Base-by-base conservation (phyloP, 1,140 invertebrate genomes). In the Procambarus clarkii region DNA sequence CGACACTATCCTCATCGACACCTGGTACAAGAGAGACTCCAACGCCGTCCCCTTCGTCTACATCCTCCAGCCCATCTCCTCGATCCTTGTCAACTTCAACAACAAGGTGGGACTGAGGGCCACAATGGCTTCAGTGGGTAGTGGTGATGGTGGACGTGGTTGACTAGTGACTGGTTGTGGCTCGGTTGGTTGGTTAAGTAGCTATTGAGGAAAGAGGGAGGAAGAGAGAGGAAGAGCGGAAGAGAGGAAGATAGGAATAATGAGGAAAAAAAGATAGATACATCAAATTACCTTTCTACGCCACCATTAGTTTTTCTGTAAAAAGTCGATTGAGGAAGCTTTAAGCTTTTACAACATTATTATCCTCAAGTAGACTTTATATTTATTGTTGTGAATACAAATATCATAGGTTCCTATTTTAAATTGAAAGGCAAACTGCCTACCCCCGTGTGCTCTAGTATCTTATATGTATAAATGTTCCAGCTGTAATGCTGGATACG, bases 81-180 rank as follows among this genome's bases (percentile, higher is more conserved):
- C 98, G 1, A 99, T 99, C 94, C 95, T 99, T 9, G 97, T 98
- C 91, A 99, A 99, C 94, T 99, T 99, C 94, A 99, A 99, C 94
- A 99, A 99, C 93, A 99, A 99, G 96, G 98, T 98, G 21, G 69
- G 69, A 34, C 2, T 69, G 64, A n/a, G 15, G 18, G 64, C 13
- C 34, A 34, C 34, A 34, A 34, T 34, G 34, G 18, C 11, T 21
- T 0, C 13, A 18, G 64, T 69, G 18, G 11, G 64, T 69, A 69
- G 64, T 69, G 64, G 4, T 15, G 64, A 69, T 69, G 3, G 18
- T 69, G 64, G 11, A 4, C 21, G 64, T 69, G 18, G 64, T 13
- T 18, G 18, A 4, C 21, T 18, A 21, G 18, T 4, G 13, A 3
- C 11, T 69, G 64, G 64, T 69, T 11, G 18, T 69, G 9, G 18